phyloP scores from a whole-genome alignment of 1,140 invertebrate genomes.

The Dreissena polymorpha region DNA sequence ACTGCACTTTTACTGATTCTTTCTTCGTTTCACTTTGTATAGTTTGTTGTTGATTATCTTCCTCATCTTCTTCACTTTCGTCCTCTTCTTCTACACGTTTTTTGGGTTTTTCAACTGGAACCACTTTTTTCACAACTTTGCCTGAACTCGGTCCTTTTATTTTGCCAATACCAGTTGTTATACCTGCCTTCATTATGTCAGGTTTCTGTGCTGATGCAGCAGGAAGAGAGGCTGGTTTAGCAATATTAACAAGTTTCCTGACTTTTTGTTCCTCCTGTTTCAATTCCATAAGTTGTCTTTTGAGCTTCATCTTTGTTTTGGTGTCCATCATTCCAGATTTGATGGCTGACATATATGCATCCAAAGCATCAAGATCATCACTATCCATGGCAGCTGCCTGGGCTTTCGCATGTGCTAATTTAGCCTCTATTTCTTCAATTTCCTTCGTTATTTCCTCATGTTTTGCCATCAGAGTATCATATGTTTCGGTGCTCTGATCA shows the following conservation, averaged over 20 bases:
- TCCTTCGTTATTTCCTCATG: conserved; percentile 83
- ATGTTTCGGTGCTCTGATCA: conserved; percentile 86
- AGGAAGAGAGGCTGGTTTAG: conserved; percentile 83
- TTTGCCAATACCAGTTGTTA: conserved; percentile 53
- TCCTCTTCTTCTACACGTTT: conserved; percentile 17
- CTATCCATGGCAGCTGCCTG: conserved; percentile 67
- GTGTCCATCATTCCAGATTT: conserved; percentile 78
- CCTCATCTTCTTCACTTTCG: conserved; percentile 58
- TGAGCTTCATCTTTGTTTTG: conserved; percentile 77
- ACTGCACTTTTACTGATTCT: neutral
- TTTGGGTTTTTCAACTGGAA: conserved; percentile 37
- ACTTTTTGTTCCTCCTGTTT: conserved; percentile 86
- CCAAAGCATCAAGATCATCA: conserved; percentile 77
- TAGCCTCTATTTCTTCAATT: conserved; percentile 83
- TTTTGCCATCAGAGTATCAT: conserved; percentile 89
- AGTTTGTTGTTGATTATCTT: conserved; percentile 49
- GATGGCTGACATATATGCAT: conserved; percentile 80
- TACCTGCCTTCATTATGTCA: conserved; percentile 46
- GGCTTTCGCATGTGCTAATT: conserved; percentile 81
- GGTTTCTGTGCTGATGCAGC: neutral
- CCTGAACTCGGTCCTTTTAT: conserved; percentile 53
- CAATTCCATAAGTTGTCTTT: conserved; percentile 85
- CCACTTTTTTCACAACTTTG: conserved; percentile 33
- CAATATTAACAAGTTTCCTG: conserved; percentile 88
- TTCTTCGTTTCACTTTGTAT: conserved; percentile 22